Conservation (phyloP, 2,797 vertebrate genomes). For the Moxostoma hubbsi region DNA sequence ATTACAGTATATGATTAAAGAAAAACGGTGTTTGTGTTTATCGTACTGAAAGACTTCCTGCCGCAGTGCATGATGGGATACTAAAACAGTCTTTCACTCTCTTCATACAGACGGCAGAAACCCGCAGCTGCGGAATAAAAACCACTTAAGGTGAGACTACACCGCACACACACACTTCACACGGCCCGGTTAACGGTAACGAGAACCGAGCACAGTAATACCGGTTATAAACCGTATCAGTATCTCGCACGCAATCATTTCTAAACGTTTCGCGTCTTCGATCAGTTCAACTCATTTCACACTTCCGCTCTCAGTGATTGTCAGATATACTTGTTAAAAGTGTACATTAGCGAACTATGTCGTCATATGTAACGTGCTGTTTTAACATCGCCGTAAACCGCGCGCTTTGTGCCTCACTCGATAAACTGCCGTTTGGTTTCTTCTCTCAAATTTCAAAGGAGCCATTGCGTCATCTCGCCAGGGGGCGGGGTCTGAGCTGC, state of each 20-base stretch:
- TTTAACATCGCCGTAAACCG: background rate
- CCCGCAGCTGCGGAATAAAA: background rate
- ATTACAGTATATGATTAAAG: background rate
- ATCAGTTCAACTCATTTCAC: background rate
- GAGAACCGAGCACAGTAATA: background rate
- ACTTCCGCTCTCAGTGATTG: background rate
- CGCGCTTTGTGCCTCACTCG: background rate
- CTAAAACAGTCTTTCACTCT: constrained; percentile 36
- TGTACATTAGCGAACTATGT: too few species aligned
- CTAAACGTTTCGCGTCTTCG: background rate
- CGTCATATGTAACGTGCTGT: too few species aligned
- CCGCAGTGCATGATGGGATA: constrained; percentile 43
- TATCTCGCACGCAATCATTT: background rate
- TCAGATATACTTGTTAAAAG: rapidly evolving
- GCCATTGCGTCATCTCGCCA: constrained; percentile 35
- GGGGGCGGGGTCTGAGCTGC: background rate
- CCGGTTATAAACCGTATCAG: background rate
- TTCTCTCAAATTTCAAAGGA: constrained; percentile 7
- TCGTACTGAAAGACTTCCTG: too few species aligned
- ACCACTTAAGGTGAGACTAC: background rate
- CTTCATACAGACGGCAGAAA: background rate
- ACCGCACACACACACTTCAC: background rate
- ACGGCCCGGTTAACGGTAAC: too few species aligned
- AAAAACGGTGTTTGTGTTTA: background rate
- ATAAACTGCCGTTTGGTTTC: constrained; percentile 32